A percentile compares a stretch with the other conserved stretches of the same genome.
Conservation (phyloP, 2,113 vertebrate genomes). For the Pterocles burchelli region DNA sequence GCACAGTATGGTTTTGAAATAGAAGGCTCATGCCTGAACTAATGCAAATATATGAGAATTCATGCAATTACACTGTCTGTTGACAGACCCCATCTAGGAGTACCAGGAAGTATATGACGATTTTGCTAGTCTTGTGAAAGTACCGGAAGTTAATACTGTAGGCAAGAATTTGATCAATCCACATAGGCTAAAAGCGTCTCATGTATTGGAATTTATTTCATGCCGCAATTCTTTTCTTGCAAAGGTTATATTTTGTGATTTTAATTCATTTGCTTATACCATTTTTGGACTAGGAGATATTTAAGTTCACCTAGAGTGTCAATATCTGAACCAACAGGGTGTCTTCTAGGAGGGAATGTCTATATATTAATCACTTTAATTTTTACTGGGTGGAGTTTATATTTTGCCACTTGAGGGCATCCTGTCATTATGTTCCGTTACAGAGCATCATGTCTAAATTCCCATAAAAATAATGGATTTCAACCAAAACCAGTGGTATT, state of each 20-base stretch:
- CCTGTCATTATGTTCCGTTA: conserved; percentile 72
- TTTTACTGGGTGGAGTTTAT: conserved; percentile 65
- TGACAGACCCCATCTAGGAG: not conserved
- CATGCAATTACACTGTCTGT: not conserved
- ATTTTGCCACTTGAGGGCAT: conserved; percentile 83
- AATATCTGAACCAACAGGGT: not conserved
- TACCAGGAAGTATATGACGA: not conserved
- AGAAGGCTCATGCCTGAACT: not conserved
- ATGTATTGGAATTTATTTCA: not conserved
- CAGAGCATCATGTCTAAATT: not conserved
- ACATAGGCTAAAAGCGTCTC: not conserved
- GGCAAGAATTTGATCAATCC: not conserved
- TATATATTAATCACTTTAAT: not conserved
- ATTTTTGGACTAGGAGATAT: not conserved
- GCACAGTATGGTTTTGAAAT: not conserved
- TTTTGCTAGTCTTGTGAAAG: not conserved
- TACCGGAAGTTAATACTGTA: not conserved
- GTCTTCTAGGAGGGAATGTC: not conserved
- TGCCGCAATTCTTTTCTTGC: not conserved
- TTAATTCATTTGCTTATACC: not conserved
- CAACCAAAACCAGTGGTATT: not conserved
- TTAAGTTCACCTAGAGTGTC: not conserved
- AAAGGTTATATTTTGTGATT: not conserved
- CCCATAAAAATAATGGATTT: conserved; percentile 17
- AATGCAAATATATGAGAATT: not conserved